Conservation (phyloP, 2,797 vertebrate species). For the Anas bernieri region DNA sequence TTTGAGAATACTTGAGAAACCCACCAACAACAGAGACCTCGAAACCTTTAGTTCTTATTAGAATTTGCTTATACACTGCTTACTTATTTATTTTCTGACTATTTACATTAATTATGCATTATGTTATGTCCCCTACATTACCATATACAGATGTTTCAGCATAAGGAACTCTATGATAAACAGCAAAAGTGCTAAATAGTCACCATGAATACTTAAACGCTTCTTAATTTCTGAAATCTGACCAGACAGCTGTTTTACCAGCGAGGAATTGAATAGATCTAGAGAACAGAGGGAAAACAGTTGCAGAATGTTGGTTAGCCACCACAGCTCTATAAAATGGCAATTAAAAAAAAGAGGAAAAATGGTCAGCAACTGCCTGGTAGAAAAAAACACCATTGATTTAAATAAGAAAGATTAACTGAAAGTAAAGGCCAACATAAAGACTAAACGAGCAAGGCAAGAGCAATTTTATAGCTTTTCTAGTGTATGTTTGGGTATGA, state of each 20-base stretch:
- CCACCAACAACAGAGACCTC: background rate
- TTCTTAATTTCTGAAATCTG: conserved; percentile 2
- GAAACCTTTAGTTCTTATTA: background rate
- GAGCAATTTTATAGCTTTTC: background rate
- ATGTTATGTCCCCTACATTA: background rate
- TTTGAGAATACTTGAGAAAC: background rate
- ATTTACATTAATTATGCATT: background rate
- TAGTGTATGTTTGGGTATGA: background rate
- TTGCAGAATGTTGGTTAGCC: conserved; percentile 10
- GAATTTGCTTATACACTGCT: background rate
- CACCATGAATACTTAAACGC: conserved; percentile 11
- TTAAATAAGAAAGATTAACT: background rate
- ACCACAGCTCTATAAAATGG: background rate
- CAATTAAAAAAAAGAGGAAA: background rate
- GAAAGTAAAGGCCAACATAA: background rate
- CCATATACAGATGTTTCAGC: background rate
- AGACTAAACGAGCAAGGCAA: background rate
- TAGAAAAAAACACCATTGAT: background rate
- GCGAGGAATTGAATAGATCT: background rate
- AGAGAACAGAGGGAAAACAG: background rate
- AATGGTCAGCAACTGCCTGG: background rate
- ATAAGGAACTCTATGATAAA: background rate
- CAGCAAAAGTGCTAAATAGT: conserved; percentile 23
- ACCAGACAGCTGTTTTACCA: background rate
- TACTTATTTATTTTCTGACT: background rate